Evolutionary conservation across 1,140 invertebrate species (phyloP), one percentile per base, ranked within the genome.

Genomic region (Palaemon carinicauda): DNA sequence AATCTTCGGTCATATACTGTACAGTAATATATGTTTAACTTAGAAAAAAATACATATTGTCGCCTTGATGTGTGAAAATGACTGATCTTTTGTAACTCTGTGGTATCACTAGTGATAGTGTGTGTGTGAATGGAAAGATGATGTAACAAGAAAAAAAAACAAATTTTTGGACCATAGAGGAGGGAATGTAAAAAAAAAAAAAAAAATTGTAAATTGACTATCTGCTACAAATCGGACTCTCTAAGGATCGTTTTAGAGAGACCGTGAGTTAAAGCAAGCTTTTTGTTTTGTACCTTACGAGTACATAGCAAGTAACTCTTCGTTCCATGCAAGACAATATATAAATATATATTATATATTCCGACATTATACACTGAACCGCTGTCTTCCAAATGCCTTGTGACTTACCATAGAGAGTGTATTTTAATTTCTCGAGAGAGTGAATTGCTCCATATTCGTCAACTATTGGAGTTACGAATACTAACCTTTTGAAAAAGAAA

Each of bases 341-440:
- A 41, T 41, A 41, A 41, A 79, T 73, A 75, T 41, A 86, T 77
- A 86, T 78, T 80, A 86, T 86, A 86, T 73, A 73, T 69, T 52
- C 83, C 83, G 83, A 86, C 83, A 86, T 80, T 86, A 79, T 86
- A 86, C 83, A 86, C 78, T 86, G 83, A 86, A 86, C 83, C 83
- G 83, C 83, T 80, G 83, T 86, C 83, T 86, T 86, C 83, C 83
- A 86, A 33, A 86, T 86, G 83, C 83, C 83, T 86, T 86, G 83
- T 86, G 83, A 86, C 83, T 86, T 86, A 86, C 69, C 77, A 80
- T 86, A 86, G 83, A 86, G 83, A 86, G 73, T 86, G 83, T 86
- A 86, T 86, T 86, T 86, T 86, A 77, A 86, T 80, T 86, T 86
- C 65, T 33, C 29, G 54, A 71, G 54, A 71, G 77, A 79, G 71